These are phyloP conservation scores for Synanthedon myopaeformis DNA, from an alignment of 2,888 invertebrate genomes.

Conservation along the genomic window DNA sequence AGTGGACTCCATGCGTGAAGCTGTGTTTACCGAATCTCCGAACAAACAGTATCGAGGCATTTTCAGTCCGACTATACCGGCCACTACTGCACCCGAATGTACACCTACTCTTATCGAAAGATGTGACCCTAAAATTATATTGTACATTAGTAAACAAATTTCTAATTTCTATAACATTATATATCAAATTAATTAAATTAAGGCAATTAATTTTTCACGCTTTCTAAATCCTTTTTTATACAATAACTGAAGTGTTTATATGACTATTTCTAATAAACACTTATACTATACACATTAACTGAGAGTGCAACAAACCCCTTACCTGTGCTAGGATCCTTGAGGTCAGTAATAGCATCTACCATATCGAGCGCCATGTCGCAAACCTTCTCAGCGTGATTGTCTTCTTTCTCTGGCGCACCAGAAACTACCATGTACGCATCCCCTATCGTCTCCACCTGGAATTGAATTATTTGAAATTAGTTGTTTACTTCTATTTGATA, in stretches of 20 bases:
- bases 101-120: conserved; percentile 87
- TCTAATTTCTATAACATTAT: too few species aligned
- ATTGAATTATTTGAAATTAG: neutral
- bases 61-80: conserved; percentile 93
- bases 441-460: conserved; percentile 95
- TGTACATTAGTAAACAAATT: too few species aligned
- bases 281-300: neutral
- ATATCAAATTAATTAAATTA: too few species aligned
- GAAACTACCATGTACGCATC: conserved; percentile 99
- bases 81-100: conserved; percentile 92
- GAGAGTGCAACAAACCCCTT: conserved; percentile 1
- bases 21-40: conserved; percentile 92
- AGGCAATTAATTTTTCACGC: too few species aligned
- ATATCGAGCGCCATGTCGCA: conserved; percentile 97
- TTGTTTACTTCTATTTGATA: too few species aligned
- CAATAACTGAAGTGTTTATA: neutral
- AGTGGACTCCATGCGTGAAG: conserved; percentile 93
- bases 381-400: conserved; percentile 90
- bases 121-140: conserved; percentile 73
- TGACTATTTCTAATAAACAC: neutral
- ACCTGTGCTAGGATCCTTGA: conserved; percentile 94
- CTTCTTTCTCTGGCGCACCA: conserved; percentile 91
- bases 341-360: conserved; percentile 91
- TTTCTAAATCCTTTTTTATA: too few species aligned
- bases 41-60: conserved; percentile 92